These are phyloP conservation scores for Drosophila rellima DNA, from an alignment of 2,888 invertebrate genomes.

Conservation along the genomic window DNA sequence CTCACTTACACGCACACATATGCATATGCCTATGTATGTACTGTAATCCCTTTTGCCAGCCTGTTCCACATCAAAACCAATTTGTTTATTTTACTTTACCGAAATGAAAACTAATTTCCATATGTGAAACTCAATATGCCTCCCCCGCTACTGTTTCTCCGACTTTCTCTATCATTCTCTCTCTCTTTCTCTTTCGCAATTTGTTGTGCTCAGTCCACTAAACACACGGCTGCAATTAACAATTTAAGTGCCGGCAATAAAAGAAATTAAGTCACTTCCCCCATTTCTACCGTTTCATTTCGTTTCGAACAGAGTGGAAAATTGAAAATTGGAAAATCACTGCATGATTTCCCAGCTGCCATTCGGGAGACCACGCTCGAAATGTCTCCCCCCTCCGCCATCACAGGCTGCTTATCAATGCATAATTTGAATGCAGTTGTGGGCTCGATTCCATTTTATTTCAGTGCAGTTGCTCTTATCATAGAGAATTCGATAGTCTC, in stretches of 20 bases:
- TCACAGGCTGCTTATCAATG: constrained; percentile 39
- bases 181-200: background rate
- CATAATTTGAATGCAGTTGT: constrained; percentile 32
- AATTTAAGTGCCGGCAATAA: constrained; percentile 69
- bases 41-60: constrained; percentile 21
- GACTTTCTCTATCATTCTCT: background rate
- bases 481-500: background rate
- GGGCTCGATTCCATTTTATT: constrained; percentile 5
- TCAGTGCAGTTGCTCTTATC: constrained; percentile 31
- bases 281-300: constrained; percentile 19
- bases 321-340: constrained; percentile 50
- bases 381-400: background rate
- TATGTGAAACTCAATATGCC: constrained; percentile 58
- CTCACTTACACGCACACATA: background rate
- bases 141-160: background rate
- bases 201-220: constrained; percentile 4
- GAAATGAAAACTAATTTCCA: constrained; percentile 62
- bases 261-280: constrained; percentile 59
- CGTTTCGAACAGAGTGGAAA: constrained; percentile 45
- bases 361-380: constrained; percentile 1
- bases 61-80: constrained; percentile 50
- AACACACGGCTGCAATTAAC: constrained; percentile 60
- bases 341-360: constrained; percentile 43
- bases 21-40: constrained; percentile 13
- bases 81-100: constrained; percentile 47